Conservation (phyloP, 2,797 vertebrate species). For the Acanthurus lineatus region DNA sequence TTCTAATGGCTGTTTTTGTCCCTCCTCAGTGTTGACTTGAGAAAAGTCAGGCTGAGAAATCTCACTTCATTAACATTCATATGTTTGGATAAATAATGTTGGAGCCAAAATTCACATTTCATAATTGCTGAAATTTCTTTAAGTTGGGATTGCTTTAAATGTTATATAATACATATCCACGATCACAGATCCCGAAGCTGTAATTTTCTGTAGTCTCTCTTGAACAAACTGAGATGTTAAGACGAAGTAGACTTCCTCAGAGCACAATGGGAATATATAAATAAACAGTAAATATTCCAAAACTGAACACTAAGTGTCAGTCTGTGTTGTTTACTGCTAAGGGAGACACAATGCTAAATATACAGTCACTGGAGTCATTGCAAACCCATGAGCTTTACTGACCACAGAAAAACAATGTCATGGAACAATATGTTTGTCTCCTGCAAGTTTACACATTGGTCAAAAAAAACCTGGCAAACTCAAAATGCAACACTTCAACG, state of each 20-base stretch:
- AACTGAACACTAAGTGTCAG: slow-evolving; percentile 31
- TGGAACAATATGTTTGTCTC: slow-evolving; percentile 30
- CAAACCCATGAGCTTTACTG: slow-evolving; percentile 15
- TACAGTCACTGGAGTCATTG: slow-evolving; percentile 15
- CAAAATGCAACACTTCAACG: slow-evolving; percentile 42
- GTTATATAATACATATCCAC: slow-evolving; percentile 56
- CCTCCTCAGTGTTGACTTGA: slow-evolving; percentile 3
- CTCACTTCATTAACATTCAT: slow-evolving; percentile 39
- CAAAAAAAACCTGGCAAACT: neutral
- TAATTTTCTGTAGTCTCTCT: slow-evolving; percentile 16
- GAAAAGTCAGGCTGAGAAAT: slow-evolving; percentile 26
- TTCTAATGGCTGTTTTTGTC: slow-evolving; percentile 12
- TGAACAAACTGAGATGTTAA: slow-evolving; percentile 31
- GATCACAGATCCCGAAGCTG: slow-evolving; percentile 41
- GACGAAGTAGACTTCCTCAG: slow-evolving; percentile 34
- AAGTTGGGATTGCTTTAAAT: slow-evolving; percentile 54
- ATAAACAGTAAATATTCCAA: slow-evolving; percentile 37
- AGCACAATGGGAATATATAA: slow-evolving; percentile 30
- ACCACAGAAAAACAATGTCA: slow-evolving; percentile 29
- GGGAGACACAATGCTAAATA: slow-evolving; percentile 38
- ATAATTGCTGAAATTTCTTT: slow-evolving; percentile 49
- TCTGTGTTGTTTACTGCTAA: slow-evolving; percentile 50
- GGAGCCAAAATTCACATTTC: slow-evolving; percentile 63
- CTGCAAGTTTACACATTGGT: neutral
- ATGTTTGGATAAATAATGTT: slow-evolving; percentile 47